Evolutionary conservation across 2,888 invertebrate genomes (phyloP).

Genomic region (Endotricha flammealis): DNA sequence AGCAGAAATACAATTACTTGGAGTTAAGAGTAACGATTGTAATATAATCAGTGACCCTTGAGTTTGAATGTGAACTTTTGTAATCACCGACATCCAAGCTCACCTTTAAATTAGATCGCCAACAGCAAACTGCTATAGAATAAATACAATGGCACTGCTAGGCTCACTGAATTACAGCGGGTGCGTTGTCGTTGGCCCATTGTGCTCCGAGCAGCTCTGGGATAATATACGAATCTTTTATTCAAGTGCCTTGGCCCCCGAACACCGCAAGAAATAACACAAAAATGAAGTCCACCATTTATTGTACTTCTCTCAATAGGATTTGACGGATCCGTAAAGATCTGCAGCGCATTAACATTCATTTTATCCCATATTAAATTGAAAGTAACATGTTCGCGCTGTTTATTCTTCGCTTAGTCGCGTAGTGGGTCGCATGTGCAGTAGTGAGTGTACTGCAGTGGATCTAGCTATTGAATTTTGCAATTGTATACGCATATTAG

Average conservation of each 20-base stretch:
- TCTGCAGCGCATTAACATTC: conserved; percentile 11
- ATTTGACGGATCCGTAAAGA: conserved; percentile 55
- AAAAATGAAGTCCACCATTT: conserved; percentile 63
- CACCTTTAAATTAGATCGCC: conserved; percentile 46
- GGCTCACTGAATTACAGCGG: conserved; percentile 60
- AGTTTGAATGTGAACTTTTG: not conserved
- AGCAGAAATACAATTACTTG: too few species aligned
- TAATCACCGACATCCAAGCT: conserved; percentile 18
- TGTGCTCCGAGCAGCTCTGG: conserved; percentile 52
- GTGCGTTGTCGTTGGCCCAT: conserved; percentile 62
- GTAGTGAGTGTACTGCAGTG: too few species aligned
- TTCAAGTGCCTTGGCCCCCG: conserved; percentile 67
- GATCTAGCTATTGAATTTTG: too few species aligned
- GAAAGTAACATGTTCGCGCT: too few species aligned
- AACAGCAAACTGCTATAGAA: conserved; percentile 34
- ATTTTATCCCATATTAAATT: too few species aligned
- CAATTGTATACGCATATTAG: too few species aligned
- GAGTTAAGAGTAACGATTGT: too few species aligned
- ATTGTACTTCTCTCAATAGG: conserved; percentile 67
- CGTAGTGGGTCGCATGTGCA: too few species aligned
- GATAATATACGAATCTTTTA: conserved; percentile 75
- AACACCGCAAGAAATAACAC: conserved; percentile 65
- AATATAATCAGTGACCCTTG: not conserved
- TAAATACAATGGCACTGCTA: conserved; percentile 56
- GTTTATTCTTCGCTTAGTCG: too few species aligned